Evolutionary conservation across 2,888 invertebrate species (phyloP).

Genomic region (Colletes collaris): DNA sequence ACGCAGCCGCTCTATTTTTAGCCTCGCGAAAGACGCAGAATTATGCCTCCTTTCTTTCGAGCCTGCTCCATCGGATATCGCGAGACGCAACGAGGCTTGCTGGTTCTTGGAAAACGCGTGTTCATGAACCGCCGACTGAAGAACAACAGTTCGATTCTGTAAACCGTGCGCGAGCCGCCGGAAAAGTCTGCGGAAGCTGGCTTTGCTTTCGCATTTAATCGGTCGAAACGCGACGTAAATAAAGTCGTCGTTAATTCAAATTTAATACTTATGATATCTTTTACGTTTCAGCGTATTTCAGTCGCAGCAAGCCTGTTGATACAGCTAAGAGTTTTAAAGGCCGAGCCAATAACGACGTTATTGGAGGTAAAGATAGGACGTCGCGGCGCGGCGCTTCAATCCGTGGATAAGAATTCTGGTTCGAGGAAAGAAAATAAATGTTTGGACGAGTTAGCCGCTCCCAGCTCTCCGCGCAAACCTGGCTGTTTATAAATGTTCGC

Average conservation of each 20-base stretch:
- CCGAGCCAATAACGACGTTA: too few species aligned
- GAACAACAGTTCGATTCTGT: conserved; percentile 1
- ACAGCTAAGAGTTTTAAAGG: too few species aligned
- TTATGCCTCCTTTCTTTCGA: conserved; percentile 23
- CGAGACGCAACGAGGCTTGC: background rate
- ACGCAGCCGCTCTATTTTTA: conserved; percentile 24
- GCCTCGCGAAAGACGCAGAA: conserved; percentile 17
- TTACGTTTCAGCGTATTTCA: too few species aligned
- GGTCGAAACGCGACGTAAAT: too few species aligned
- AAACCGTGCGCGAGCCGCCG: conserved; percentile 8
- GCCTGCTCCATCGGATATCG: conserved; percentile 14
- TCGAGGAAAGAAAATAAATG: conserved; percentile 4
- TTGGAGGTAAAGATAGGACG: too few species aligned
- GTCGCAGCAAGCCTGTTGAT: too few species aligned
- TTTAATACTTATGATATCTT: too few species aligned
- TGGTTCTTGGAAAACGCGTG: conserved; percentile 33
- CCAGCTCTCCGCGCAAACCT: background rate
- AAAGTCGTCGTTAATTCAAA: too few species aligned
- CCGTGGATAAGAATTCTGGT: too few species aligned
- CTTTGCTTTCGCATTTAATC: background rate
- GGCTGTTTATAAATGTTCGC: conserved; percentile 25
- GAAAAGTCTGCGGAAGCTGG: background rate
- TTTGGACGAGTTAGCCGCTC: too few species aligned
- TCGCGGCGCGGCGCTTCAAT: too few species aligned
- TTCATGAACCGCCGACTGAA: background rate